These are phyloP conservation scores for Andrena haemorrhoa DNA, from an alignment of 2,888 invertebrate species.

Conservation along the genomic window DNA sequence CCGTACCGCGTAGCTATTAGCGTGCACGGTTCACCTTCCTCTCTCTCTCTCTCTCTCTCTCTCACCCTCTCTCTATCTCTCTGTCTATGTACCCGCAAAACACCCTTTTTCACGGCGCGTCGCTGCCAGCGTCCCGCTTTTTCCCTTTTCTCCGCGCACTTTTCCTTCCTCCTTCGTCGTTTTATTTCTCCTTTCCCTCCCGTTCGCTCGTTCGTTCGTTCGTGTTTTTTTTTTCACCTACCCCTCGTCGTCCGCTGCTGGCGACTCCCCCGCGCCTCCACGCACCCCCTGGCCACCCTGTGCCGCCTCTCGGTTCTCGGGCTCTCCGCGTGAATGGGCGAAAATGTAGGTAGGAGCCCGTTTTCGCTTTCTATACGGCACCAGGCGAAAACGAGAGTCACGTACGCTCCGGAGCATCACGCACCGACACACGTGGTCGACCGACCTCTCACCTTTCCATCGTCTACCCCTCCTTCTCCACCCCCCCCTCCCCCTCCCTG, in stretches of 20 bases:
- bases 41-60: constrained; percentile 43
- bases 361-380: constrained; percentile 84
- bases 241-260: constrained; percentile 54
- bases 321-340: constrained; percentile 83
- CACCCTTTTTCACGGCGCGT: constrained; percentile 60
- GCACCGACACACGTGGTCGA: constrained; percentile 75
- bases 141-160: constrained; percentile 56
- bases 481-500: background rate
- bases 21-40: constrained; percentile 49
- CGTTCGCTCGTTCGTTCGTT: constrained; percentile 33
- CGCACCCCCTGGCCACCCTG: constrained; percentile 48
- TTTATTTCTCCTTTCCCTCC: constrained; percentile 7
- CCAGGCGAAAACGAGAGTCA: constrained; percentile 84
- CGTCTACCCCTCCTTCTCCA: constrained; percentile 31
- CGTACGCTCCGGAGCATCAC: constrained; percentile 78
- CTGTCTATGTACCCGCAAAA: constrained; percentile 53
- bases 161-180: constrained; percentile 24
- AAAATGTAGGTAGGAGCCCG: constrained; percentile 83
- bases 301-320: constrained; percentile 65
- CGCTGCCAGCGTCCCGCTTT: constrained; percentile 69
- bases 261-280: constrained; percentile 44
- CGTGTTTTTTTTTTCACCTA: constrained; percentile 59
- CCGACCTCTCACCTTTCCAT: constrained; percentile 64
- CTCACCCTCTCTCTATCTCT: constrained; percentile 25
- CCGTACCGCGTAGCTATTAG: constrained; percentile 57